Percentiles rank a stretch among this genome's conserved stretches.
Evolutionary conservation across 2,888 invertebrate genomes (phyloP).

Genomic region (Morinoia aosen): DNA sequence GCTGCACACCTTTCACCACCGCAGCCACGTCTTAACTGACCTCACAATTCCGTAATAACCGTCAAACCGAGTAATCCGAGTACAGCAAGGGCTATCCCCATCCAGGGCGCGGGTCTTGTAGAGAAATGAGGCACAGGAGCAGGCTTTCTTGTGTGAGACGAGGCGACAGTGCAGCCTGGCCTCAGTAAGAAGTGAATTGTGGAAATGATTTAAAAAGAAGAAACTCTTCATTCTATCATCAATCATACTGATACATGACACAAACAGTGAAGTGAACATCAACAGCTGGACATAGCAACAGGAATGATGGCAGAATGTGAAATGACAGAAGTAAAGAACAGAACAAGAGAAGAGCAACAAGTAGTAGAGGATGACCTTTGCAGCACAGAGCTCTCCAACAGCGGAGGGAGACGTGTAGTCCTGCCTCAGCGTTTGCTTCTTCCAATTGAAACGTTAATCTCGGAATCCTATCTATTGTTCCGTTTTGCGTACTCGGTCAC

Average conservation of each 20-base stretch:
- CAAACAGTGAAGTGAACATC: background rate
- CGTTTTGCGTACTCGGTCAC: background rate
- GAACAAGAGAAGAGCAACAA: conserved; percentile 10
- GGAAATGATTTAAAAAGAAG: background rate
- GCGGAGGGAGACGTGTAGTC: background rate
- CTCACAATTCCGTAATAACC: conserved; percentile 24
- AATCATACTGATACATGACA: background rate
- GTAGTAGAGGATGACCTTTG: background rate
- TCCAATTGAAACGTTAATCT: background rate
- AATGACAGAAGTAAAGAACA: background rate
- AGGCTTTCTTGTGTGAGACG: background rate
- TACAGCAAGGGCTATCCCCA: background rate
- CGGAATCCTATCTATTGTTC: background rate
- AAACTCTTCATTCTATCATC: background rate
- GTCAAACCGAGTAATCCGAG: background rate
- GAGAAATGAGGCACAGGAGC: background rate
- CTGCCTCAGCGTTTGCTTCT: background rate
- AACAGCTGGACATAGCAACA: background rate
- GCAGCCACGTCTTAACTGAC: conserved; percentile 21
- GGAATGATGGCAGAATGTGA: background rate
- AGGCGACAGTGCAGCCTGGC: background rate
- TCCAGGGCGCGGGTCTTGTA: background rate
- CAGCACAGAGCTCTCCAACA: background rate
- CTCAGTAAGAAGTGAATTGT: background rate
- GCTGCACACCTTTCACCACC: background rate